phyloP scores from a whole-genome alignment of 2,888 invertebrate species.

The Selenia dentaria region DNA sequence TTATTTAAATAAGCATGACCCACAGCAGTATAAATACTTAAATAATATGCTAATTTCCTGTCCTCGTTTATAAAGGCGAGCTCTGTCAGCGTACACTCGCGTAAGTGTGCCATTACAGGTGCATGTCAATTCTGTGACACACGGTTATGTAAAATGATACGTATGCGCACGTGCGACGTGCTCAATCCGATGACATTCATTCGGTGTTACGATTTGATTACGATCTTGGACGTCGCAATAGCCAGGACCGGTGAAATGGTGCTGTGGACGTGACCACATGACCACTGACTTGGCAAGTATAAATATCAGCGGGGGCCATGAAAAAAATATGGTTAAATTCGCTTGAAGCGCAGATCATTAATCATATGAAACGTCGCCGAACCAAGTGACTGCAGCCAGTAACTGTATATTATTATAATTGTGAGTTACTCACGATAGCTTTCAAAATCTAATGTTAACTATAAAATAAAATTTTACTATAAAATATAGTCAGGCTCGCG shows the following conservation, averaged over 20 bases:
- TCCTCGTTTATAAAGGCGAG: slow-evolving; percentile 16
- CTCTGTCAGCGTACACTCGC: slow-evolving; percentile 11
- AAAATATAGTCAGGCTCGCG: no score
- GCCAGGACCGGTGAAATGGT: background rate
- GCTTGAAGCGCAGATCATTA: no score
- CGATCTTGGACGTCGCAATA: no score
- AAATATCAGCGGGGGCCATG: background rate
- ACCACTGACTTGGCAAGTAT: no score
- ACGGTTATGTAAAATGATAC: slow-evolving; percentile 46
- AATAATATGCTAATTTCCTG: slow-evolving; percentile 22
- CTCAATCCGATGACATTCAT: slow-evolving; percentile 17
- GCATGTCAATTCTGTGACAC: slow-evolving; percentile 30
- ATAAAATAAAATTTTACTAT: no score
- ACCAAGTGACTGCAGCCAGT: no score
- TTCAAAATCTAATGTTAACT: no score
- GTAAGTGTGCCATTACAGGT: slow-evolving; percentile 43
- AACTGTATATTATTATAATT: no score
- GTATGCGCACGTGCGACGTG: slow-evolving; percentile 38
- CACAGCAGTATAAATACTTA: slow-evolving; percentile 3
- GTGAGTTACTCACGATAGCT: no score
- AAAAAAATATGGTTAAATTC: no score
- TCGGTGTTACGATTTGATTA: slow-evolving; percentile 30
- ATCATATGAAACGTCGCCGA: no score
- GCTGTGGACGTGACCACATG: slow-evolving; percentile 11
- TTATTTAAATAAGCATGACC: slow-evolving; percentile 17